Base-by-base conservation (phyloP, 2,888 invertebrate species). In the Chironomus tentans region DNA sequence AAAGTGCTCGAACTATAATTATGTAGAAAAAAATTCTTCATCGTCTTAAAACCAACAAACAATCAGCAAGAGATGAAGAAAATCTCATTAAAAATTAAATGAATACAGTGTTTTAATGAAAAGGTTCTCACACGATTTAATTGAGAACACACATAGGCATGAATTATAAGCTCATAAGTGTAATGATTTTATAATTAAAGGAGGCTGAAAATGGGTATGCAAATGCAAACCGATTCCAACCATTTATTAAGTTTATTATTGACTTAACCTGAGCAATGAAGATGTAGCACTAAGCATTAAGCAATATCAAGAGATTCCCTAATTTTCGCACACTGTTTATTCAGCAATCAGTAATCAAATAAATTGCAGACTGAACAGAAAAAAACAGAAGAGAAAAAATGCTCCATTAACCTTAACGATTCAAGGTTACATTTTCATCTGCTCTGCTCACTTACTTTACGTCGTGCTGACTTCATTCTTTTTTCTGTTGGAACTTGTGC, bases 341-440 rank as follows among this genome's bases (percentile, higher is more conserved):
- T 68, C 38, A 38, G 13, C 13, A 28, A 46, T 68, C 65, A 65
- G 68, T 68, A 68, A 68, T 68, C 46, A 38, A 46, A 38, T 68
- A 38, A 46, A 68, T 68, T 68, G 68, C 68, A 68, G 68, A 68
- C 68, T 68, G 6, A 38, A 38, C 38, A 38, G 38, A 10, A 38
- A 38, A 38, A 38, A 38, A 18, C 2, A 56, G 3, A 1, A 18
- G 18, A 65, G 15, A 68, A 28, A 28, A 22, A 68, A 28, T 68
- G 68, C 68, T 68, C 68, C 68, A 68, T 68, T 68, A 68, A 68
- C 68, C 68, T 68, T 68, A 68, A 68, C 68, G 18, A 46, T 68
- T 68, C 68, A 68, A 68, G 68, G 68, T 68, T 68, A 68, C 28
- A 38, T 68, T 68, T 68, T 68, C 46, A 28, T 46, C 15, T 68